A percentile compares a stretch with the other conserved stretches of the same genome.
These are phyloP conservation scores for Pelodiscus sinensis DNA, from an alignment of 2,113 vertebrate species.

Conservation along the genomic window DNA sequence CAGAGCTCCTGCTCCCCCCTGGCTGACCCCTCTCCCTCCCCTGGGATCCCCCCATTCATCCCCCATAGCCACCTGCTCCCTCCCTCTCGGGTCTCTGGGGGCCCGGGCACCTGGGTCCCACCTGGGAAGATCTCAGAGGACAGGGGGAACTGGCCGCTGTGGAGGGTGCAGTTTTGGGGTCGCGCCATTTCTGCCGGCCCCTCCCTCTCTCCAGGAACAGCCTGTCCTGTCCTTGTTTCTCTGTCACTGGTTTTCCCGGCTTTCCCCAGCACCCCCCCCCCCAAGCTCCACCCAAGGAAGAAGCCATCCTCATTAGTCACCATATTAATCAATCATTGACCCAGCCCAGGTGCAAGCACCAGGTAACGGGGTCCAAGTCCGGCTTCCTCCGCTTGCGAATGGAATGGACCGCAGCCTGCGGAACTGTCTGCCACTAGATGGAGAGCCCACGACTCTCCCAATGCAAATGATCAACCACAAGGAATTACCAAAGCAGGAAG, in stretches of 20 bases:
- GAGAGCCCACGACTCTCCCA: no score
- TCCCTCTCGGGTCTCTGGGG: no score
- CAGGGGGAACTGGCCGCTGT: constrained; percentile 73
- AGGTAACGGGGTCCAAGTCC: constrained; percentile 47
- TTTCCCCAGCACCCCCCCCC: neutral
- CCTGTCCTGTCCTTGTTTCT: neutral
- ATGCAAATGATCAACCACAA: neutral
- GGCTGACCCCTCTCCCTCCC: neutral
- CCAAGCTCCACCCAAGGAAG: neutral
- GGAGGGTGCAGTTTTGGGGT: constrained; percentile 76
- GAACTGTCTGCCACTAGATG: no score
- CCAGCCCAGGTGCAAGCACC: neutral
- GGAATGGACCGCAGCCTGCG: neutral
- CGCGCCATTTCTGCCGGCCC: constrained; percentile 33
- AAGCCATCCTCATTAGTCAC: neutral
- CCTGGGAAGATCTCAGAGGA: constrained; percentile 80
- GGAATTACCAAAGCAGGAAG: neutral
- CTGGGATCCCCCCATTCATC: no score
- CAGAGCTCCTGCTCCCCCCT: neutral
- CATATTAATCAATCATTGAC: constrained; percentile 54
- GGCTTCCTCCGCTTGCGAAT: neutral
- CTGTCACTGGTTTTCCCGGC: neutral
- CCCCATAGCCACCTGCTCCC: no score
- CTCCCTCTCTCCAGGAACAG: neutral
- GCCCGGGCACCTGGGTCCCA: constrained; percentile 12